Conservation (phyloP, 1,140 invertebrate species). For the Hyles euphorbiae region DNA sequence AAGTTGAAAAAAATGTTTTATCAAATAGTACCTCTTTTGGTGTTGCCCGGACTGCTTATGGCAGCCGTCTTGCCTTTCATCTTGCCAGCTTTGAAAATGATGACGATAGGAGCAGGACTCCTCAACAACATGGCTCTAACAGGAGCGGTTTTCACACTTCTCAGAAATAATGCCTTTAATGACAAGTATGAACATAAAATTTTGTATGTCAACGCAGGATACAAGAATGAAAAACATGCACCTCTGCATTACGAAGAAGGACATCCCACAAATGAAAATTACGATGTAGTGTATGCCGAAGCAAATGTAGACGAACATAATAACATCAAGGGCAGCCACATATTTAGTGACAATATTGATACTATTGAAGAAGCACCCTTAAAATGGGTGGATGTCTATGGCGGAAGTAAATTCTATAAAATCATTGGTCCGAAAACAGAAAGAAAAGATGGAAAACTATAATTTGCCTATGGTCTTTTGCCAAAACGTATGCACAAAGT, state of each 20-base stretch:
- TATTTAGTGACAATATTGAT: conserved; percentile 7
- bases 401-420: conserved; percentile 10
- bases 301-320: background rate
- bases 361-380: conserved; percentile 12
- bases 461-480: background rate
- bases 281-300: background rate
- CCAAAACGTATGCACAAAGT: background rate
- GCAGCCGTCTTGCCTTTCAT: conserved; percentile 70
- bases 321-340: background rate
- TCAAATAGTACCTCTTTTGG: conserved; percentile 50
- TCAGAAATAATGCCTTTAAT: conserved; percentile 70
- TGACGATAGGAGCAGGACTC: conserved; percentile 55
- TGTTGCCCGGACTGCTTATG: conserved; percentile 69
- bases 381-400: conserved; percentile 24
- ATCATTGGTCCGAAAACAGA: background rate
- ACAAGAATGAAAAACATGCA: conserved; percentile 48
- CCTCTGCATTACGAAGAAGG: conserved; percentile 14
- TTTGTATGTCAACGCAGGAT: conserved; percentile 68
- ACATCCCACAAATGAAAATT: conserved; percentile 13
- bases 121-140: conserved; percentile 69
- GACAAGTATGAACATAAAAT: conserved; percentile 62
- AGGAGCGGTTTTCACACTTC: conserved; percentile 66
- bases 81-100: conserved; percentile 68
- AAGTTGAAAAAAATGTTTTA: conserved; percentile 59
- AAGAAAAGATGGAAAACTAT: background rate